A percentile compares a stretch with the other conserved stretches of the same genome.
These are phyloP conservation scores for Anthonomus grandis DNA, from an alignment of 1,140 invertebrate genomes.

Conservation along the genomic window DNA sequence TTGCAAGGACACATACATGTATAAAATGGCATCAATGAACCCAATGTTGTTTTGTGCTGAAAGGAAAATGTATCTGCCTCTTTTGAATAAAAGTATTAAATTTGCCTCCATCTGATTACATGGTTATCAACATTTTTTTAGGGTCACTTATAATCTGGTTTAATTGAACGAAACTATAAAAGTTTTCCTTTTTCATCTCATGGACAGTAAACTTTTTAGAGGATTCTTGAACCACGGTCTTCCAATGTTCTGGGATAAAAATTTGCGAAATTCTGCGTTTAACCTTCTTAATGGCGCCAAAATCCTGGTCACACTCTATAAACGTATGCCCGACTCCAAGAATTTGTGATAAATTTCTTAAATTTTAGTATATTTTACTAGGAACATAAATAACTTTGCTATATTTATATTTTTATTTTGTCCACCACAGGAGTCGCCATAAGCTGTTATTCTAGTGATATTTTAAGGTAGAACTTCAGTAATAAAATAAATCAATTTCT, in stretches of 20 bases:
- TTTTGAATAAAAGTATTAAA: slow-evolving; percentile 20
- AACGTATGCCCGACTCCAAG: slow-evolving; percentile 25
- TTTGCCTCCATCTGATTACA: slow-evolving; percentile 9
- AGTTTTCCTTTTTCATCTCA: slow-evolving; percentile 15
- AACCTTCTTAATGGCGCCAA: slow-evolving; percentile 16
- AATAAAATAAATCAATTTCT: neutral
- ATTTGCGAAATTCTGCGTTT: slow-evolving; percentile 12
- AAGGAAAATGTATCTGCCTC: slow-evolving; percentile 6
- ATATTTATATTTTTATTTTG: slow-evolving; percentile 32
- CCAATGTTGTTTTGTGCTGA: slow-evolving; percentile 4
- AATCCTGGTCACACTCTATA: slow-evolving; percentile 25
- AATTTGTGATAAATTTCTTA: slow-evolving; percentile 19
- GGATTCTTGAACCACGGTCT: slow-evolving; percentile 1
- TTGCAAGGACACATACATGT: slow-evolving; percentile 6
- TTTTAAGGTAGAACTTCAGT: neutral
- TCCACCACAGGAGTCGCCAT: slow-evolving; percentile 26
- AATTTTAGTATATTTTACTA: slow-evolving; percentile 22
- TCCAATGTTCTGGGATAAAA: slow-evolving; percentile 24
- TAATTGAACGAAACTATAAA: slow-evolving; percentile 8
- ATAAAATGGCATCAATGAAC: slow-evolving; percentile 7
- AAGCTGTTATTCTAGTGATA: slow-evolving; percentile 4
- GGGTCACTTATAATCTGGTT: slow-evolving; percentile 11
- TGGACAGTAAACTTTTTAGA: slow-evolving; percentile 17
- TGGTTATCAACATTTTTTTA: slow-evolving; percentile 8
- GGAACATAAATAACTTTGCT: slow-evolving; percentile 22